These are phyloP conservation scores for Phengaris alcon DNA, from an alignment of 2,888 invertebrate species.

Conservation along the genomic window DNA sequence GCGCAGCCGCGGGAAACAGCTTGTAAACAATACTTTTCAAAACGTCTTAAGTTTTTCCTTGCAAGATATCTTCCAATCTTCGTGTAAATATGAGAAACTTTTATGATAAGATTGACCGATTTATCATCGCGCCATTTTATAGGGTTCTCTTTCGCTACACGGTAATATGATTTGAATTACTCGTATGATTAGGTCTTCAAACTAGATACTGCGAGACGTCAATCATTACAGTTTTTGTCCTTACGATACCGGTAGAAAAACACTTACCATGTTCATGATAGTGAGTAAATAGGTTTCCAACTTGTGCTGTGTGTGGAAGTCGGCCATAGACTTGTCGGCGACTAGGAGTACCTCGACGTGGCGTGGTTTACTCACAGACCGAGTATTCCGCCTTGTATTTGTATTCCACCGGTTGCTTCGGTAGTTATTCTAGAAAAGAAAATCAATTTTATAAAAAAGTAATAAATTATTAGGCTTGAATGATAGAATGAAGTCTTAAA, in stretches of 20 bases:
- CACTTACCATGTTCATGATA: constrained; percentile 92
- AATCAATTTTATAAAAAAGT: constrained; percentile 41
- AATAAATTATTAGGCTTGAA: neutral
- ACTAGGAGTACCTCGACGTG: constrained; percentile 93
- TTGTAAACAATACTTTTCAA: no score
- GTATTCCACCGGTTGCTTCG: constrained; percentile 42
- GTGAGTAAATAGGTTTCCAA: constrained; percentile 92
- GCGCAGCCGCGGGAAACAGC: no score
- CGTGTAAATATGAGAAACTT: neutral
- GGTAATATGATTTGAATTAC: neutral
- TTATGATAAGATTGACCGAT: neutral
- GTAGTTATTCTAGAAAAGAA: constrained; percentile 50
- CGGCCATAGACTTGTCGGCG: constrained; percentile 92
- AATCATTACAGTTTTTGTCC: neutral
- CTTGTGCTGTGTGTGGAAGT: constrained; percentile 90
- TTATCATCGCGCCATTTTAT: neutral
- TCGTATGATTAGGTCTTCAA: neutral
- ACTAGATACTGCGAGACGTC: neutral
- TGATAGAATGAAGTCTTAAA: neutral
- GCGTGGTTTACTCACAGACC: constrained; percentile 86
- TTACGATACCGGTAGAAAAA: neutral
- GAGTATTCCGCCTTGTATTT: constrained; percentile 51
- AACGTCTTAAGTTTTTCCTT: neutral
- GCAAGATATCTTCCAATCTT: neutral
- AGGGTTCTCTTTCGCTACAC: neutral